phyloP scores from a whole-genome alignment of 2,888 invertebrate species.

The Furcula furcula region DNA sequence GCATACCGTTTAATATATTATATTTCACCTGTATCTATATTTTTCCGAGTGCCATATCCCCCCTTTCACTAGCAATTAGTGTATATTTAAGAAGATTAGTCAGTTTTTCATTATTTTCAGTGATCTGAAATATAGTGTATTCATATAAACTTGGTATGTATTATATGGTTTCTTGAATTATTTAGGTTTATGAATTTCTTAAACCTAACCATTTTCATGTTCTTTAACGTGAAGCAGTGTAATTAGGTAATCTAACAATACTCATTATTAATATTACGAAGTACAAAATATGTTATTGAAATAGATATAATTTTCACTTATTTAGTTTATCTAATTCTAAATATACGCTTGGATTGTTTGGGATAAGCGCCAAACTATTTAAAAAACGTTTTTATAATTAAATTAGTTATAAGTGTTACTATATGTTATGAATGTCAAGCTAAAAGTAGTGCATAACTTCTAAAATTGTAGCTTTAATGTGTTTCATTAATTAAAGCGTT shows the following conservation, averaged over 20 bases:
- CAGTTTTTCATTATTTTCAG: conserved; percentile 1
- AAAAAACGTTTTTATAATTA: conserved; percentile 19
- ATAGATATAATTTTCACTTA: conserved; percentile 12
- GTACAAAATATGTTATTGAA: conserved; percentile 32
- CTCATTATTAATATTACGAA: conserved; percentile 51
- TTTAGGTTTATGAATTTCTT: too few species aligned
- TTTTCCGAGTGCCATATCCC: conserved; percentile 33
- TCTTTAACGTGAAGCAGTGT: conserved; percentile 4
- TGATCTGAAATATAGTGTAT: conserved; percentile 31
- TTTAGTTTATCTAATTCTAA: conserved; percentile 11
- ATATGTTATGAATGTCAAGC: conserved; percentile 23
- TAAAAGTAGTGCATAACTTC: conserved; percentile 23
- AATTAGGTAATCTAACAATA: conserved; percentile 39
- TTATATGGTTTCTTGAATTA: not conserved
- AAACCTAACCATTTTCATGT: too few species aligned
- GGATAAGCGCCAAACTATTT: conserved; percentile 3
- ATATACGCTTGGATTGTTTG: conserved; percentile 17
- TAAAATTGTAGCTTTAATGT: conserved; percentile 35
- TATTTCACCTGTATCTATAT: conserved; percentile 11
- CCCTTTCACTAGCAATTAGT: conserved; percentile 18
- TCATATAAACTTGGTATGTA: conserved; percentile 6
- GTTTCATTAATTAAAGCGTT: conserved; percentile 23
- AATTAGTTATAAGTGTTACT: conserved; percentile 30
- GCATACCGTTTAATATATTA: conserved; percentile 3
- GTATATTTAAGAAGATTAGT: conserved; percentile 24